Evolutionary conservation across 2,113 vertebrate genomes (phyloP).

Genomic region (Mirounga angustirostris): DNA sequence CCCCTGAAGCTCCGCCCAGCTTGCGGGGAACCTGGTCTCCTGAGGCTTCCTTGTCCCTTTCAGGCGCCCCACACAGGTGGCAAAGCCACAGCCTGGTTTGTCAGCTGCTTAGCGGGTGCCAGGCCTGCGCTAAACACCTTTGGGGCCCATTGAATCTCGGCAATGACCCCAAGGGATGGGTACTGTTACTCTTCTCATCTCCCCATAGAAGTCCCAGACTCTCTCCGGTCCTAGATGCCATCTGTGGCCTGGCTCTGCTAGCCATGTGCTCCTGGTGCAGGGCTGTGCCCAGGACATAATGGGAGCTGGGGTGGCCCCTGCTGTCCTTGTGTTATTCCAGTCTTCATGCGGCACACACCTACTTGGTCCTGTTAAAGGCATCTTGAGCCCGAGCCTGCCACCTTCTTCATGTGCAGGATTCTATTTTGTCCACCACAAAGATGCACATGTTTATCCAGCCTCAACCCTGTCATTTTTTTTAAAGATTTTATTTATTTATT

Average conservation of each 20-base stretch:
- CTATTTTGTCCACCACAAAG: not conserved
- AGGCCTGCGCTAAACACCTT: not conserved
- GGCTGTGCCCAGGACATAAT: not conserved
- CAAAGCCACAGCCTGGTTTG: not conserved
- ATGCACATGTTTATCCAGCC: rapidly evolving
- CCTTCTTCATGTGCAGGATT: not conserved
- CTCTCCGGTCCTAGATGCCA: not conserved
- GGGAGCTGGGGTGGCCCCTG: not conserved
- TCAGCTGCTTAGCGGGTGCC: not conserved
- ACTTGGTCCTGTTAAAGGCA: not conserved
- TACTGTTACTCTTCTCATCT: not conserved
- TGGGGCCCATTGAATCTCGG: not conserved
- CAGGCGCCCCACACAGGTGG: not conserved
- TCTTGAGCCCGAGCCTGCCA: not conserved
- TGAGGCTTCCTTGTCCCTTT: not conserved
- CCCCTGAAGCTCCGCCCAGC: no score
- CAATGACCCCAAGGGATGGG: not conserved
- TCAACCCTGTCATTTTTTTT: not conserved
- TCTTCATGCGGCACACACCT: rapidly evolving
- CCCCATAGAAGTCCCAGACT: not conserved
- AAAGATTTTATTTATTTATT: no score
- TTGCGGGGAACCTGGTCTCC: not conserved
- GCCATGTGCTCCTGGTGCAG: no score
- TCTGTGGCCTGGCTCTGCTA: not conserved
- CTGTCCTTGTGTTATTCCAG: rapidly evolving